phyloP scores from a whole-genome alignment of 2,888 invertebrate species.

The Xestia sexstrigata region DNA sequence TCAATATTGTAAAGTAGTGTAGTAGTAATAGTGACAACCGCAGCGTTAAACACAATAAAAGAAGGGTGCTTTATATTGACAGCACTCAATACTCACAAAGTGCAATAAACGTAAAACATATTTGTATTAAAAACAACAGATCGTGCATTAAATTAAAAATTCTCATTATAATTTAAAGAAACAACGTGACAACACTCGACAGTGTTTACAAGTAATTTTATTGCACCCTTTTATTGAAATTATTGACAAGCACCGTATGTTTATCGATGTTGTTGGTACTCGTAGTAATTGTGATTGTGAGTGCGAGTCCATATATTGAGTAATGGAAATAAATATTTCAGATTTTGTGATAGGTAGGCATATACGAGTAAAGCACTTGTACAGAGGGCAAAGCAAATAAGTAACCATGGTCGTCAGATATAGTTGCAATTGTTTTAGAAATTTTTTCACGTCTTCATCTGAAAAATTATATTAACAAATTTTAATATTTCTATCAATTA shows the following conservation, averaged over 20 bases:
- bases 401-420: too few species aligned
- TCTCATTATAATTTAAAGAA: slow-evolving; percentile 26
- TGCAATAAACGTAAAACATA: slow-evolving; percentile 13
- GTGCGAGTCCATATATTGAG: slow-evolving; percentile 6
- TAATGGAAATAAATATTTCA: neutral
- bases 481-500: too few species aligned
- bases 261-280: slow-evolving; percentile 20
- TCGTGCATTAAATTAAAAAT: slow-evolving; percentile 17
- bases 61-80: neutral
- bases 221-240: slow-evolving; percentile 35
- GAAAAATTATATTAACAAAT: too few species aligned
- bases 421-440: too few species aligned
- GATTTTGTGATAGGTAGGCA: neutral
- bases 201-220: slow-evolving; percentile 29
- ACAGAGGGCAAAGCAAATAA: too few species aligned
- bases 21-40: neutral
- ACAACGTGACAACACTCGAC: slow-evolving; percentile 18
- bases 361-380: too few species aligned
- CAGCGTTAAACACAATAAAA: neutral
- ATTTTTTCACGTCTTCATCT: too few species aligned
- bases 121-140: slow-evolving; percentile 31
- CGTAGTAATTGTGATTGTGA: slow-evolving; percentile 2
- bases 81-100: neutral
- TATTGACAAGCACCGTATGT: slow-evolving; percentile 20
- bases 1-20: neutral